Conservation (phyloP, 2,888 invertebrate genomes). For the Rhodophaea formosa region DNA sequence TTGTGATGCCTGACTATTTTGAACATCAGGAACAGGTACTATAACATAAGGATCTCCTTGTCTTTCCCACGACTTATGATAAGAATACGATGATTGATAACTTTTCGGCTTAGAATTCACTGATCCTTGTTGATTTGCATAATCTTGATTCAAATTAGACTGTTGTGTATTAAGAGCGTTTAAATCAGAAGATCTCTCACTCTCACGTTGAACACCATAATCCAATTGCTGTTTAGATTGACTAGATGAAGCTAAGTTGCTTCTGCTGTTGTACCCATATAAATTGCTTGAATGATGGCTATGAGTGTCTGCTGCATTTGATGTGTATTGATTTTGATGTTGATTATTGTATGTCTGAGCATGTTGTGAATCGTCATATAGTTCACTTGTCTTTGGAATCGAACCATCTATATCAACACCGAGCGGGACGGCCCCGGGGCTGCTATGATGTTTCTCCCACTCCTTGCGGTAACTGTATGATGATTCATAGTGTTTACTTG, state of each 20-base stretch:
- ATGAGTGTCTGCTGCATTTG: constrained; percentile 37
- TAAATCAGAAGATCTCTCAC: constrained; percentile 30
- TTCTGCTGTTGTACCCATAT: constrained; percentile 43
- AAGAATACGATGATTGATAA: constrained; percentile 75
- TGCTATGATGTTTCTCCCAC: constrained; percentile 69
- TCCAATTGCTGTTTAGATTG: constrained; percentile 45
- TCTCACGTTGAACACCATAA: constrained; percentile 40
- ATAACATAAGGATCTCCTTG: constrained; percentile 76
- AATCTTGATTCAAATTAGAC: constrained; percentile 32
- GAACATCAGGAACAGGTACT: constrained; percentile 47
- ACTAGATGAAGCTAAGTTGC: constrained; percentile 43
- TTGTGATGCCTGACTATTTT: constrained; percentile 47
- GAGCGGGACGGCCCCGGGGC: constrained; percentile 41
- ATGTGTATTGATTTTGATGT: constrained; percentile 35
- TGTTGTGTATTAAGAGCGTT: constrained; percentile 34
- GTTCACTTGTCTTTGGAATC: constrained; percentile 52
- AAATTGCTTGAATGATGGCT: constrained; percentile 31
- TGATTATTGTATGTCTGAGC: constrained; percentile 17
- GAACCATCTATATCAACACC: constrained; percentile 47
- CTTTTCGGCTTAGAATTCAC: constrained; percentile 58
- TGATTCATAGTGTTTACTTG: constrained; percentile 61
- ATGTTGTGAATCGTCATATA: constrained; percentile 49
- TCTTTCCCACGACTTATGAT: constrained; percentile 77
- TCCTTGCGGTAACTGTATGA: constrained; percentile 67
- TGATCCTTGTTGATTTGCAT: constrained; percentile 42